Conservation (phyloP, 2,113 vertebrate species). For the Thamnophis sirtalis region DNA sequence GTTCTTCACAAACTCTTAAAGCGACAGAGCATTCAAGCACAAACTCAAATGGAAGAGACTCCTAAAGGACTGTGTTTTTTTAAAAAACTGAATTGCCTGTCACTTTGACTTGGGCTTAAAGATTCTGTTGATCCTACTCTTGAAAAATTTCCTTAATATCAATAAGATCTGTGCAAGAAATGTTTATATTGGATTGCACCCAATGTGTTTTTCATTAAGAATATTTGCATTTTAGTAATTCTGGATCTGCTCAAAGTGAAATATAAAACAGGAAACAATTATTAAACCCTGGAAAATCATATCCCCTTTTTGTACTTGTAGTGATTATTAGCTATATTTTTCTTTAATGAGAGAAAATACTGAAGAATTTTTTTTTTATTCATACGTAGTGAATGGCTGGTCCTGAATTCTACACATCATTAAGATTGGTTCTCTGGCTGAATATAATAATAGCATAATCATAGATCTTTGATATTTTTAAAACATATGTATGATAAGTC, state of each 20-base stretch:
- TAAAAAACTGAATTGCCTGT: background rate
- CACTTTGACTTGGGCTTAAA: background rate
- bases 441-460: background rate
- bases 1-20: conserved; percentile 27
- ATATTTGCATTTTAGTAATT: conserved; percentile 23
- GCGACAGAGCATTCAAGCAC: conserved; percentile 21
- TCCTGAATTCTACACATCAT: background rate
- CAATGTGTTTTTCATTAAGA: conserved; percentile 54
- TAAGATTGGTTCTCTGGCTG: background rate
- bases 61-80: background rate
- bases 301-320: conserved; percentile 41
- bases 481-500: background rate
- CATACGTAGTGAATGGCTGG: background rate
- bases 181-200: background rate
- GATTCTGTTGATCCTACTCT: background rate
- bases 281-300: conserved; percentile 37
- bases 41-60: background rate
- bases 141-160: conserved; percentile 4
- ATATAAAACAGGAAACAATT: conserved; percentile 42
- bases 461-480: background rate
- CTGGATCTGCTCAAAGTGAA: conserved; percentile 30
- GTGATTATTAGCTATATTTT: conserved; percentile 1
- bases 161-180: background rate
- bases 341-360: conserved; percentile 20
- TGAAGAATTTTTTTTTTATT: background rate